These are phyloP conservation scores for Siphamia tubifer DNA, from an alignment of 2,113 vertebrate species.

Conservation along the genomic window DNA sequence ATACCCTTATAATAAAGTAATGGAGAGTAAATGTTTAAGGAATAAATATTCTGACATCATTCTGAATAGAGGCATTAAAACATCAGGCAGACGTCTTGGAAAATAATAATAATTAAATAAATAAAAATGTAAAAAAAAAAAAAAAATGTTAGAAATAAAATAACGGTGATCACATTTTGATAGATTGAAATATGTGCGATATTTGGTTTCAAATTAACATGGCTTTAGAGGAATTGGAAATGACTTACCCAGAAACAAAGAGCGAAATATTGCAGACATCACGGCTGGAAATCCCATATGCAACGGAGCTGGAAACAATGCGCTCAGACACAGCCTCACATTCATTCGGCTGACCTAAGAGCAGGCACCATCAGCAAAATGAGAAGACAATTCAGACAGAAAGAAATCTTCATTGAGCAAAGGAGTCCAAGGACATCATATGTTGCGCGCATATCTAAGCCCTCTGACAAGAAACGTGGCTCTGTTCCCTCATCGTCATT, in stretches of 20 bases:
- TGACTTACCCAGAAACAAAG: conserved; percentile 82
- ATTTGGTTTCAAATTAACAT: conserved; percentile 4
- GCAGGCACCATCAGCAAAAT: conserved; percentile 58
- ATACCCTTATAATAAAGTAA: not conserved
- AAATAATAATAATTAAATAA: too few relatives aligned
- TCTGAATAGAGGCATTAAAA: not conserved
- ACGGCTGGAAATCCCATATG: conserved; percentile 76
- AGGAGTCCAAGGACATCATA: conserved; percentile 72
- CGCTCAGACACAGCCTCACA: conserved; percentile 64
- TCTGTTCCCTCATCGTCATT: conserved; percentile 54
- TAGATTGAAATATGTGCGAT: not conserved
- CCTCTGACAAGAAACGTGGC: conserved; percentile 43
- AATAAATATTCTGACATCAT: conserved; percentile 64
- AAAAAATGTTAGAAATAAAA: not conserved
- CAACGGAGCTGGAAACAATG: conserved; percentile 70
- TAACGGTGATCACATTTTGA: not conserved
- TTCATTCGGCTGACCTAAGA: conserved; percentile 64
- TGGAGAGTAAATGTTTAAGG: too few relatives aligned
- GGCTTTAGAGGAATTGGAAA: conserved; percentile 26
- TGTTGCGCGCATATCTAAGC: conserved; percentile 60
- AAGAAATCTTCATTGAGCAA: conserved; percentile 57
- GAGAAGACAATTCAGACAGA: conserved; percentile 29
- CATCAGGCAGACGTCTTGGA: conserved; percentile 16
- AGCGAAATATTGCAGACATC: conserved; percentile 78
- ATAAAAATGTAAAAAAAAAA: not conserved